Conservation (phyloP, 2,113 vertebrate genomes). For the Entomyzon cyanotis region DNA sequence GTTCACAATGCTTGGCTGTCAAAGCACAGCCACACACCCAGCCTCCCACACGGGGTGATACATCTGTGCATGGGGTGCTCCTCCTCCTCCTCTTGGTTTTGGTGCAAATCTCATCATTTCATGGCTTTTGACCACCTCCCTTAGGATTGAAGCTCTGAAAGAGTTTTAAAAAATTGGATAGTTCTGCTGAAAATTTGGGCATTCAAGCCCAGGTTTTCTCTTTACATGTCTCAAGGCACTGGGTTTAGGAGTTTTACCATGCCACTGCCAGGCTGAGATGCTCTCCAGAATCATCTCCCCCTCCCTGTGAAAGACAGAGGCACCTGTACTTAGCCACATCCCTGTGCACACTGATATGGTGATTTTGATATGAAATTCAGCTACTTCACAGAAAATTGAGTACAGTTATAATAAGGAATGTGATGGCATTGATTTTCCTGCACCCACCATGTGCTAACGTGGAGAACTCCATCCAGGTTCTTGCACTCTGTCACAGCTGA, state of each 20-base stretch:
- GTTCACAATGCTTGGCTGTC: background rate
- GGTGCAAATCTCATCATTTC: background rate
- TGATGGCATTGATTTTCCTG: background rate
- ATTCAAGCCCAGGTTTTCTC: background rate
- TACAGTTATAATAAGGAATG: background rate
- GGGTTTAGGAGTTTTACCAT: background rate
- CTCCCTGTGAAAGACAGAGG: background rate
- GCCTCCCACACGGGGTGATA: rapidly evolving
- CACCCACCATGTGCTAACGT: rapidly evolving
- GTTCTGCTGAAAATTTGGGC: background rate
- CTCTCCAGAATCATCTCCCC: background rate
- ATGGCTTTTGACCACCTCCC: background rate
- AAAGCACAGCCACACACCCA: background rate
- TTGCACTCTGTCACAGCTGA: background rate
- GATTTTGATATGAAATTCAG: background rate
- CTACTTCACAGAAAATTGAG: background rate
- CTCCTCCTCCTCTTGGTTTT: background rate
- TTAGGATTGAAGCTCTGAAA: background rate
- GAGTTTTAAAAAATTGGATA: background rate
- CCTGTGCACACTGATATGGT: rapidly evolving
- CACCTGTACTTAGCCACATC: background rate
- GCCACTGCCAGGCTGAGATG: background rate
- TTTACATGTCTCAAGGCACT: background rate
- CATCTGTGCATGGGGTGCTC: background rate
- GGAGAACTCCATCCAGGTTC: background rate